These are phyloP conservation scores for Siniperca chuatsi DNA, from an alignment of 2,113 vertebrate species.

Conservation along the genomic window DNA sequence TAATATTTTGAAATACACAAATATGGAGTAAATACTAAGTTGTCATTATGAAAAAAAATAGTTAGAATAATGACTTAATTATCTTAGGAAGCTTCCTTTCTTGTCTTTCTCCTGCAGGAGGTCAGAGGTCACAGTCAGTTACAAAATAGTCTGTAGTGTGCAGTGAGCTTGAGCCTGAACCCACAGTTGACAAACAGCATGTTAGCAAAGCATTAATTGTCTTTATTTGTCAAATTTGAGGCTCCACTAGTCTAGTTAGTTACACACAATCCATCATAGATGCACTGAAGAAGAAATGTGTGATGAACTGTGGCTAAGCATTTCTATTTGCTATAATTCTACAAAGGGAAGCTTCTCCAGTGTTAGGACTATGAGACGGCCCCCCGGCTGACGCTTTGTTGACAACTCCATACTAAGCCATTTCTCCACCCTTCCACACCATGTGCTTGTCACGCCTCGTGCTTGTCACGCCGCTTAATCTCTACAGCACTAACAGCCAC, in stretches of 20 bases:
- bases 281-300: neutral
- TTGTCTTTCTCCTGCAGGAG: neutral
- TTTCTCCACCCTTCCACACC: conserved; percentile 73
- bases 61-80: neutral
- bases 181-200: neutral
- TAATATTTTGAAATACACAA: neutral
- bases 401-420: conserved; percentile 69
- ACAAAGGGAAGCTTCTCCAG: conserved; percentile 17
- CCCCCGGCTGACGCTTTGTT: conserved; percentile 75
- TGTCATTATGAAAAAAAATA: neutral
- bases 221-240: neutral
- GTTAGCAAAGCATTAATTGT: neutral
- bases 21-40: neutral
- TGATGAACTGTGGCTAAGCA: neutral
- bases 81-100: neutral
- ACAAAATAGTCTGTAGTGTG: neutral
- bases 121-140: conserved; percentile 18
- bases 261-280: neutral
- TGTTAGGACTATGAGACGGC: conserved; percentile 10
- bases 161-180: neutral
- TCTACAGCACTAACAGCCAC: conserved; percentile 38
- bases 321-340: conserved; percentile 65
- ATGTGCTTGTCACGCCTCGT: conserved; percentile 73
- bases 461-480: conserved; percentile 61
- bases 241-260: neutral